Conservation (phyloP, 2,797 vertebrate species). For the Champsocephalus esox region DNA sequence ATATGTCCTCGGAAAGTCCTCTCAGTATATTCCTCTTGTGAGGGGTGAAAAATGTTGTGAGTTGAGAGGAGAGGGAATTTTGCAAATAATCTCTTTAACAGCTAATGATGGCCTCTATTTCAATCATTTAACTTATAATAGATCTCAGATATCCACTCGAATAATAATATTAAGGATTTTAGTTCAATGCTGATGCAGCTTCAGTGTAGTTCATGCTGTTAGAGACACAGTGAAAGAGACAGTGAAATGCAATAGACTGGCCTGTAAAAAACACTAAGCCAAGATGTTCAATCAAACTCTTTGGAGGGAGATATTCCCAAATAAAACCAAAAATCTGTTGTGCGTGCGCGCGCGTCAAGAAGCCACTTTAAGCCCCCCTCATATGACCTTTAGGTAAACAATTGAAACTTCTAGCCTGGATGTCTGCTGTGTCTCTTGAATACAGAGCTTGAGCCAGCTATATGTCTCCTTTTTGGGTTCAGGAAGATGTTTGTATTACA, state of each 20-base stretch:
- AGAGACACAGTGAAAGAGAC: neutral
- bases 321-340: slow-evolving; percentile 19
- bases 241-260: neutral
- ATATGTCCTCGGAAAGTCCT: neutral
- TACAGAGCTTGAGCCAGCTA: slow-evolving; percentile 9
- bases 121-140: neutral
- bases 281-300: slow-evolving; percentile 33
- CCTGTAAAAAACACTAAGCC: neutral
- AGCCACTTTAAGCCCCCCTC: slow-evolving; percentile 26
- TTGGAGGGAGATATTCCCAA: slow-evolving; percentile 20
- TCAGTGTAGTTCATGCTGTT: neutral
- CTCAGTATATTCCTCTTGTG: no score
- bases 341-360: slow-evolving; percentile 10
- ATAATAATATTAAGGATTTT: neutral
- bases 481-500: neutral
- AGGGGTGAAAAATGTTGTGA: neutral
- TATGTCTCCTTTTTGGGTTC: slow-evolving; percentile 17
- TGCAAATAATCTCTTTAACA: no score
- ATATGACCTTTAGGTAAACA: slow-evolving; percentile 53
- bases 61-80: no score
- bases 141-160: neutral
- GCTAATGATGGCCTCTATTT: neutral
- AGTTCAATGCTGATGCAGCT: neutral
- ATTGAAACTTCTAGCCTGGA: slow-evolving; percentile 21
- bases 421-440: slow-evolving; percentile 46